Percentiles rank a stretch among this genome's conserved stretches.
Conservation (phyloP, 2,113 vertebrate species). For the Piprites chloris region DNA sequence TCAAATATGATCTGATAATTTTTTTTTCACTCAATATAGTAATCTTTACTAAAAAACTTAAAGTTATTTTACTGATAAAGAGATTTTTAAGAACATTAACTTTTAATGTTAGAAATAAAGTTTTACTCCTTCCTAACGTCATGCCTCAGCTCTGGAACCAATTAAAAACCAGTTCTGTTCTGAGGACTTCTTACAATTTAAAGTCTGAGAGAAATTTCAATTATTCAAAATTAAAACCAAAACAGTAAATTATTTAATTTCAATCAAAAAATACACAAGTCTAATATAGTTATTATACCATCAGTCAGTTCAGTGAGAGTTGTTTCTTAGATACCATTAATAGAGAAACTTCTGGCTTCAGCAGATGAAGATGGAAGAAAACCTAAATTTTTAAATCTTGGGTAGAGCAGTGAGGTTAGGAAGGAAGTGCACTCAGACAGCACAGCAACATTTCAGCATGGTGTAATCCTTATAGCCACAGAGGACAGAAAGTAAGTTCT, state of each 20-base stretch:
- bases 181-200: rapidly evolving
- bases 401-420: neutral
- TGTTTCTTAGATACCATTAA: neutral
- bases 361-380: neutral
- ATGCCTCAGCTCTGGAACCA: neutral
- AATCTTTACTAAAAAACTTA: neutral
- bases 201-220: neutral
- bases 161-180: neutral
- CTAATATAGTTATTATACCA: neutral
- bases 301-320: neutral
- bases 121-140: constrained; percentile 12
- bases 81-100: constrained; percentile 32
- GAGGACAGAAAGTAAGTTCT: neutral
- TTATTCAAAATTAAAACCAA: neutral
- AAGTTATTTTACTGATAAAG: neutral
- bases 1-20: neutral
- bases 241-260: neutral
- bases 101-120: constrained; percentile 25
- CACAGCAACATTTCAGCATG: neutral
- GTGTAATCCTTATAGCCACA: neutral
- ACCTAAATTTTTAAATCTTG: neutral
- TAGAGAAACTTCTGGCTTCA: neutral
- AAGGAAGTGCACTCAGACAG: neutral
- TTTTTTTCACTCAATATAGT: neutral
- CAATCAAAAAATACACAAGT: neutral